Evolutionary conservation across 1,140 invertebrate genomes (phyloP).

Genomic region (Apis florea): DNA sequence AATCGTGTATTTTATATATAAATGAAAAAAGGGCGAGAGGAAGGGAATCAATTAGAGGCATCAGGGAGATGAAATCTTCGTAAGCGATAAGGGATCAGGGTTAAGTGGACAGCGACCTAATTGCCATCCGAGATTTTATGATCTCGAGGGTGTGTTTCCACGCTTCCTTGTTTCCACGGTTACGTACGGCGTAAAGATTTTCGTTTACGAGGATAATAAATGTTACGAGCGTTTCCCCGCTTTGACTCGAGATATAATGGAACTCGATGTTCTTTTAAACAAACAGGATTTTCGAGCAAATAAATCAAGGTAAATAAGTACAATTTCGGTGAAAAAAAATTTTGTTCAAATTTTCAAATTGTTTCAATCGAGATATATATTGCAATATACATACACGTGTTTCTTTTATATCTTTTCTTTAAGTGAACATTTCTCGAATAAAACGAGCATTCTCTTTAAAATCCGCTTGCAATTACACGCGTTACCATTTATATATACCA

Average conservation of each 20-base stretch:
- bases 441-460: too few species aligned
- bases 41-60: slow-evolving; percentile 8
- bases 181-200: neutral
- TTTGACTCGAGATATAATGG: neutral
- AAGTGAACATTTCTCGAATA: too few species aligned
- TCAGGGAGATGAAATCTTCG: slow-evolving; percentile 5
- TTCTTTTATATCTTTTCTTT: too few species aligned
- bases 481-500: too few species aligned
- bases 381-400: too few species aligned
- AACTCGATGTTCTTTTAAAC: neutral
- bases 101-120: slow-evolving; percentile 24
- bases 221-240: neutral
- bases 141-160: neutral
- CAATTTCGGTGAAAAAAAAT: too few species aligned
- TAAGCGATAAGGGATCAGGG: slow-evolving; percentile 35
- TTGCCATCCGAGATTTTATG: slow-evolving; percentile 22
- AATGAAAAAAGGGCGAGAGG: neutral
- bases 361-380: too few species aligned
- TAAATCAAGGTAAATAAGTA: too few species aligned
- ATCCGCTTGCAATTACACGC: too few species aligned
- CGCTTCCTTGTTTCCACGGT: neutral
- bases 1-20: too few species aligned
- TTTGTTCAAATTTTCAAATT: too few species aligned
- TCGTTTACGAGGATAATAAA: neutral
- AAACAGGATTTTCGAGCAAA: too few species aligned